Percentiles rank a stretch among this genome's conserved stretches.
phyloP scores from a whole-genome alignment of 2,888 invertebrate species.

The Caenorhabditis sp. region DNA sequence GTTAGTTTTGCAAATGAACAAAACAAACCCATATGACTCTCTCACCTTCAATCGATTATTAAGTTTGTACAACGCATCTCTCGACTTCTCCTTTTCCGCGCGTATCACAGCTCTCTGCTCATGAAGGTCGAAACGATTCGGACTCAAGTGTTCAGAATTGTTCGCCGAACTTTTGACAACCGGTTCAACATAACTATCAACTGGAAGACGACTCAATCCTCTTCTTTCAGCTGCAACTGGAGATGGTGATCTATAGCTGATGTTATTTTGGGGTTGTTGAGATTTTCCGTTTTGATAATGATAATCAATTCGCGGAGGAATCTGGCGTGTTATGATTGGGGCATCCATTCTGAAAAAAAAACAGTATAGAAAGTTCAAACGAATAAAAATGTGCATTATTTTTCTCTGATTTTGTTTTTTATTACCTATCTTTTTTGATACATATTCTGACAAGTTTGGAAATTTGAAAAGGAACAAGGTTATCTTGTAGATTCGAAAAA shows the following conservation, averaged over 20 bases:
- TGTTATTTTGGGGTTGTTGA: background rate
- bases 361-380: background rate
- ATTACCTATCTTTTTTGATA: no score
- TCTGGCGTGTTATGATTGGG: conserved; percentile 33
- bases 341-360: conserved; percentile 41
- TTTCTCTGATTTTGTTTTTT: no score
- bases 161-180: conserved; percentile 38
- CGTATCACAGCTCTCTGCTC: conserved; percentile 36
- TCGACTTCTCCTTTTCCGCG: conserved; percentile 35
- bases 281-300: conserved; percentile 19
- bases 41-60: conserved; percentile 41
- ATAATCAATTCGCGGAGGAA: conserved; percentile 14
- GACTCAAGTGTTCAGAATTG: conserved; percentile 43
- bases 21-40: background rate
- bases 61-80: conserved; percentile 47
- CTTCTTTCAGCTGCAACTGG: conserved; percentile 31
- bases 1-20: conserved; percentile 11
- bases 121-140: conserved; percentile 41
- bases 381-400: no score
- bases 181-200: conserved; percentile 40
- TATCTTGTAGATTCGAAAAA: no score
- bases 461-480: no score
- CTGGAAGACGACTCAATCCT: conserved; percentile 43
- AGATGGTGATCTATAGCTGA: conserved; percentile 35
- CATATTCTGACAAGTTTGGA: no score